Conservation (phyloP, 2,797 vertebrate species). For the Bovichtus variegatus region DNA sequence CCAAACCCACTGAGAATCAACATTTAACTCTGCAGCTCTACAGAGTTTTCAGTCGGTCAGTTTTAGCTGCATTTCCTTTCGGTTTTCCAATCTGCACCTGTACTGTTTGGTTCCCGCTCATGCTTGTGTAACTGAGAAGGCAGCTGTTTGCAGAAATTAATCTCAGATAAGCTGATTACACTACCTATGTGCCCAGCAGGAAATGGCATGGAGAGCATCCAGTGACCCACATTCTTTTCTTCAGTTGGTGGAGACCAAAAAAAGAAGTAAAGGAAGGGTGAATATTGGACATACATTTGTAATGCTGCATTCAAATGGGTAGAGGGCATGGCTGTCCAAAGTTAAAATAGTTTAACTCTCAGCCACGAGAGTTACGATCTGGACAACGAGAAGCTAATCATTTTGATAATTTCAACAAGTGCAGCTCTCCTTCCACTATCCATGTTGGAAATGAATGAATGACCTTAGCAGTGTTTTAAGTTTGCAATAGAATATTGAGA, state of each 20-base stretch:
- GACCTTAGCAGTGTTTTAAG: no score
- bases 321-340: no score
- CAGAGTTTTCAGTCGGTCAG: background rate
- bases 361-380: no score
- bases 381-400: no score
- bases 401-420: no score
- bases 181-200: background rate
- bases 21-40: background rate
- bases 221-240: background rate
- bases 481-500: no score
- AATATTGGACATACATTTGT: background rate
- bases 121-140: background rate
- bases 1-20: background rate
- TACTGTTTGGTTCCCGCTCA: background rate
- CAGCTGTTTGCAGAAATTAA: background rate
- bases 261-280: background rate
- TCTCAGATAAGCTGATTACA: conserved; percentile 21
- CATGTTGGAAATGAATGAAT: no score
- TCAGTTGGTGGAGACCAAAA: background rate
- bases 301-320: no score
- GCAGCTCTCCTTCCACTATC: no score
- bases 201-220: conserved; percentile 1
- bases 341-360: no score
- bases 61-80: background rate
- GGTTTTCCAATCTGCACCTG: background rate